Evolutionary conservation across 2,888 invertebrate species (phyloP).

Genomic region (Hirtodrosophila cameraria): DNA sequence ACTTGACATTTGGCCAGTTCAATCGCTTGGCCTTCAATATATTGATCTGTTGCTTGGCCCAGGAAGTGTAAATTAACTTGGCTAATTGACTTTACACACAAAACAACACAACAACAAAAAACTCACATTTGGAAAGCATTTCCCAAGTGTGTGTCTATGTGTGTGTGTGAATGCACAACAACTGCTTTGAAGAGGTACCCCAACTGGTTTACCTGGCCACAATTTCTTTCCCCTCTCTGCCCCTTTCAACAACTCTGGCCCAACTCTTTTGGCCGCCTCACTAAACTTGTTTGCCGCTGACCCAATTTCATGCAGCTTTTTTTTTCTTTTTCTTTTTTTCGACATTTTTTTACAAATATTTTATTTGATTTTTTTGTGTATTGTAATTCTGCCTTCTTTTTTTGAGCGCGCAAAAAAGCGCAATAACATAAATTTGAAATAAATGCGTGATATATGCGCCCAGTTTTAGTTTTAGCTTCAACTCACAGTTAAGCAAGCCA

Average conservation of each 20-base stretch:
- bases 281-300: slow-evolving; percentile 72
- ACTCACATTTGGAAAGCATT: slow-evolving; percentile 19
- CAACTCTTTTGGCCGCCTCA: slow-evolving; percentile 23
- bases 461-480: slow-evolving; percentile 19
- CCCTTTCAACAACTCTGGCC: background rate
- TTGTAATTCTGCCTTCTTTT: slow-evolving; percentile 20
- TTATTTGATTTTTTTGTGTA: slow-evolving; percentile 27
- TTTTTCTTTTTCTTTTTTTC: slow-evolving; percentile 67
- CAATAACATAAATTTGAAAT: slow-evolving; percentile 9
- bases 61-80: slow-evolving; percentile 28
- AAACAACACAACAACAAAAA: slow-evolving; percentile 14
- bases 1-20: slow-evolving; percentile 45
- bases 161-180: slow-evolving; percentile 7
- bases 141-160: too few relatives aligned
- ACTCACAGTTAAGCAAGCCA: slow-evolving; percentile 13
- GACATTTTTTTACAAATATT: slow-evolving; percentile 59
- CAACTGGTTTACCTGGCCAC: slow-evolving; percentile 65
- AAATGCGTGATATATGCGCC: slow-evolving; percentile 39
- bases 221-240: background rate
- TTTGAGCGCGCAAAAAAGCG: slow-evolving; percentile 36
- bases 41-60: too few relatives aligned
- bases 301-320: slow-evolving; percentile 69
- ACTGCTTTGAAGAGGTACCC: slow-evolving; percentile 26
- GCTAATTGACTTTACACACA: slow-evolving; percentile 36
- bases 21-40: slow-evolving; percentile 39